Percentiles rank a stretch among this genome's conserved stretches.
These are phyloP conservation scores for Myioborus melanocephalus DNA, from an alignment of 2,797 vertebrate genomes.

Conservation along the genomic window DNA sequence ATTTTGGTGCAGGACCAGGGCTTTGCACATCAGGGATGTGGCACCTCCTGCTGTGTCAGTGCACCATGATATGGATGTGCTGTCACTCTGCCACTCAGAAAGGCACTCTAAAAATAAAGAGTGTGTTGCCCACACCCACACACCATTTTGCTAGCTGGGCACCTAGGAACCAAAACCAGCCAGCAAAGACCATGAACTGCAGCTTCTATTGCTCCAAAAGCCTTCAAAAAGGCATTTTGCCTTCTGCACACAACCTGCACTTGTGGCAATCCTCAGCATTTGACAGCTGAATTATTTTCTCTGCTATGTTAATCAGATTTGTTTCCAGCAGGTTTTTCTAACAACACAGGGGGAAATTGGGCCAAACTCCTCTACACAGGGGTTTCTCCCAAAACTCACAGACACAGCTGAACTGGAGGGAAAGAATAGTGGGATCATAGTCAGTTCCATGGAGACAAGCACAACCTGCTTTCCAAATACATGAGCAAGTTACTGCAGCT, in stretches of 20 bases:
- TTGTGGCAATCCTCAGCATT: not conserved
- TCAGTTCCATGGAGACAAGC: not conserved
- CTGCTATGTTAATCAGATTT: not conserved
- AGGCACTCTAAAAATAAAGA: not conserved
- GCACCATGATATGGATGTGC: fast-evolving
- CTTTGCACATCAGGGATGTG: not conserved
- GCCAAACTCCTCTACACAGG: not conserved
- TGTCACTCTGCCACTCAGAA: not conserved
- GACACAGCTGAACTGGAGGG: not conserved
- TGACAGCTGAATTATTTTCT: not conserved
- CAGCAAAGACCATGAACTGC: not conserved
- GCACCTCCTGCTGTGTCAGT: not conserved
- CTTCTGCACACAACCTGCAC: not conserved
- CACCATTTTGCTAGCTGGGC: not conserved
- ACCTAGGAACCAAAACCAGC: not conserved
- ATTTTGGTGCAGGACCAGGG: not conserved
- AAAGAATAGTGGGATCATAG: not conserved
- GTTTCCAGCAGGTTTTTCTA: constrained; percentile 4
- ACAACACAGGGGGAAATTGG: not conserved
- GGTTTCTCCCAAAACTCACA: not conserved
- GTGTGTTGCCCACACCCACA: fast-evolving
- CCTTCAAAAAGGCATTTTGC: not conserved
- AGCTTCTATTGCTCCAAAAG: not conserved
- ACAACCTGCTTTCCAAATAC: not conserved
- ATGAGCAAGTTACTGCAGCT: not conserved